These are phyloP conservation scores for Bucorvus abyssinicus DNA, from an alignment of 2,797 vertebrate genomes.

Conservation along the genomic window DNA sequence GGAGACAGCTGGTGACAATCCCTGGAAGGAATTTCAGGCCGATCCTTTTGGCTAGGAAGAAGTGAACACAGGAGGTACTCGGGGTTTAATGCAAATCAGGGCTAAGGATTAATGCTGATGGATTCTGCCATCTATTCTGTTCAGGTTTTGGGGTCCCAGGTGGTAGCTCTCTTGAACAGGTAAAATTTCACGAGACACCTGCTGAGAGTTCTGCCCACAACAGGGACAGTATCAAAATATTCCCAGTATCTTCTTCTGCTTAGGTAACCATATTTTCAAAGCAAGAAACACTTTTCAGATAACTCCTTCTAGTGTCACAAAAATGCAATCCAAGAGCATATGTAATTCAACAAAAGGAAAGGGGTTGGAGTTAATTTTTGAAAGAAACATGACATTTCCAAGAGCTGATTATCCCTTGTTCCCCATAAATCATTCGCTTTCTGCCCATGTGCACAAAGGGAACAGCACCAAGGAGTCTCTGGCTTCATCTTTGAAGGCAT, in stretches of 20 bases:
- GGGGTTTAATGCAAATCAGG: neutral
- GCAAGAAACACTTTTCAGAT: neutral
- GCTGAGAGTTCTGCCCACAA: neutral
- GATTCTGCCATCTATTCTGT: neutral
- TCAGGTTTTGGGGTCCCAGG: neutral
- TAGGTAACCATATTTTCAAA: neutral
- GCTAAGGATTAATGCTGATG: neutral
- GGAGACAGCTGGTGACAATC: neutral
- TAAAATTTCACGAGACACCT: neutral
- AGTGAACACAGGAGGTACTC: neutral
- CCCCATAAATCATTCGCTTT: neutral
- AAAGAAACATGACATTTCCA: neutral
- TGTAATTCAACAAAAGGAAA: neutral
- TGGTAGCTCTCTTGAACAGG: neutral
- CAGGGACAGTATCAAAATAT: neutral
- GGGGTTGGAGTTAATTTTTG: neutral
- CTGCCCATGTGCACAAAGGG: neutral
- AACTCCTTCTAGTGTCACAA: neutral
- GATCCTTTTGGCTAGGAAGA: neutral
- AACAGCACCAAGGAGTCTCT: neutral
- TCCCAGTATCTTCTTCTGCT: neutral
- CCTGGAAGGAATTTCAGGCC: neutral
- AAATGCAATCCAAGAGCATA: neutral
- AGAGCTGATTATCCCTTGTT: neutral
- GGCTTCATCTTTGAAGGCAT: neutral